These are phyloP conservation scores for Dicyrtomina minuta DNA, from an alignment of 2,888 invertebrate genomes.

Conservation along the genomic window DNA sequence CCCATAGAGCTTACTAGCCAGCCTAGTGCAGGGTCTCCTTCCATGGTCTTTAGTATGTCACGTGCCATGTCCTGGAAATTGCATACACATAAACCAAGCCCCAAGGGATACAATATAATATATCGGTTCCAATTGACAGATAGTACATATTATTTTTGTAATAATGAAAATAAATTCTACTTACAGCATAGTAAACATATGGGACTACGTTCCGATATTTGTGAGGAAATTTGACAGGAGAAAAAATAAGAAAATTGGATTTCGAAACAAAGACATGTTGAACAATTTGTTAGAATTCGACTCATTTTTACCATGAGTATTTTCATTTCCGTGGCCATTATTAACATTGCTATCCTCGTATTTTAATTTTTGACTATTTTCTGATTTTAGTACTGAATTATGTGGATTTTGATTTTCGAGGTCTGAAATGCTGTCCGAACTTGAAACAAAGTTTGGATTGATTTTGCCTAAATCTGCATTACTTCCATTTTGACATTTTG, in stretches of 20 bases:
- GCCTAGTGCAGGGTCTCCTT: slow-evolving; percentile 71
- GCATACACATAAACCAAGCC: too few species aligned
- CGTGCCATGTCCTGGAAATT: too few species aligned
- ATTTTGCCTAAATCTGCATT: background rate
- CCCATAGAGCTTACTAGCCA: slow-evolving; percentile 80
- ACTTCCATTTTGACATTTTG: background rate
- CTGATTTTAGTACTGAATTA: too few species aligned
- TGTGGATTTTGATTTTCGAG: background rate
- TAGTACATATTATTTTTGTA: too few species aligned
- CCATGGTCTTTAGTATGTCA: too few species aligned
- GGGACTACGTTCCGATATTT: slow-evolving; percentile 94
- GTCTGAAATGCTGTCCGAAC: background rate
- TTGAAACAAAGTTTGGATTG: background rate
- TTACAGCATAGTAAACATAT: slow-evolving; percentile 76
- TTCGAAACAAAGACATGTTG: background rate
- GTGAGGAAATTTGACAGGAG: slow-evolving; percentile 91
- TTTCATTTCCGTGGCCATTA: too few species aligned
- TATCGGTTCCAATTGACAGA: too few species aligned
- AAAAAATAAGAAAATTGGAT: slow-evolving; percentile 56
- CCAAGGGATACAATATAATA: too few species aligned
- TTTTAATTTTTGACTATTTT: too few species aligned
- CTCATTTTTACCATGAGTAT: too few species aligned
- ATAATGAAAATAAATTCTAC: background rate
- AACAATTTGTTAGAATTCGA: too few species aligned
- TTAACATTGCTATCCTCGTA: too few species aligned